Evolutionary conservation across 2,113 vertebrate species (phyloP).

Genomic region (Chionodraco myersi): DNA sequence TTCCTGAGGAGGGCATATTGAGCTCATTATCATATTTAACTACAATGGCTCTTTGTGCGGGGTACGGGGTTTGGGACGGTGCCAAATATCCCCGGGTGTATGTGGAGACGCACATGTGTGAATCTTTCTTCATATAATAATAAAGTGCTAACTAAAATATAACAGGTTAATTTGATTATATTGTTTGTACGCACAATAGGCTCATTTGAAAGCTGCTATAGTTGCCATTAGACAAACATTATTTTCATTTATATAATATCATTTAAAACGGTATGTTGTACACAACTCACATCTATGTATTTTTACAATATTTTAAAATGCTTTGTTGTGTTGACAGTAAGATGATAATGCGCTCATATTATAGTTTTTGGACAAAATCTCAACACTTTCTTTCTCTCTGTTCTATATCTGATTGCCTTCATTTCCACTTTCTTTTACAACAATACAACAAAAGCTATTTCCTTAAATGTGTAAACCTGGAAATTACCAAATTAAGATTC

Average conservation of each 20-base stretch:
- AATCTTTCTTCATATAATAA: slow-evolving; percentile 40
- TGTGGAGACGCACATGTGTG: slow-evolving; percentile 60
- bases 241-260: neutral
- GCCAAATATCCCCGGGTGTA: slow-evolving; percentile 80
- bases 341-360: neutral
- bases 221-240: neutral
- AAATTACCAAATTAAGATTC: too few species aligned
- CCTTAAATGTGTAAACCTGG: too few species aligned
- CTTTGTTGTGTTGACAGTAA: neutral
- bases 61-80: slow-evolving; percentile 71
- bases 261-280: neutral
- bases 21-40: slow-evolving; percentile 85
- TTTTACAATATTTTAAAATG: neutral
- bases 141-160: slow-evolving; percentile 3
- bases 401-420: too few species aligned
- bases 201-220: neutral
- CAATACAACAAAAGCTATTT: too few species aligned
- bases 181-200: neutral
- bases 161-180: slow-evolving; percentile 15
- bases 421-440: too few species aligned
- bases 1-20: slow-evolving; percentile 85
- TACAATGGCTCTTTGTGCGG: slow-evolving; percentile 85
- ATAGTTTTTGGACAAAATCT: too few species aligned
- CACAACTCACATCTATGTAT: neutral
- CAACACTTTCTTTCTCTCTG: too few species aligned